phyloP scores from a whole-genome alignment of 2,113 vertebrate species.

The Motacilla tschutschensis region DNA sequence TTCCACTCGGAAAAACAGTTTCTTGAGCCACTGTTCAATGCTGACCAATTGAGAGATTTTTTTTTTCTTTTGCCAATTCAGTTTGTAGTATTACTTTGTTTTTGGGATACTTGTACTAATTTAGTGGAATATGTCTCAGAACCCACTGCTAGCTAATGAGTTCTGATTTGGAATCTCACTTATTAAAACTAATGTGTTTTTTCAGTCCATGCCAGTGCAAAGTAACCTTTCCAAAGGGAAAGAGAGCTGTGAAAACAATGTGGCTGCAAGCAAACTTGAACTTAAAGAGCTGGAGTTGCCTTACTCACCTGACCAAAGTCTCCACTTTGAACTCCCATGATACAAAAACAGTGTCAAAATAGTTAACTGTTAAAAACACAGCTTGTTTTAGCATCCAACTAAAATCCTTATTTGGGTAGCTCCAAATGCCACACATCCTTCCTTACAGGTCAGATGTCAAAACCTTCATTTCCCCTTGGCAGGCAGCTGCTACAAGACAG shows the following conservation, averaged over 20 bases:
- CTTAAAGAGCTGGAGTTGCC: background rate
- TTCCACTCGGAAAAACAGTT: background rate
- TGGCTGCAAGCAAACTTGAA: background rate
- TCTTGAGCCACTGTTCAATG: background rate
- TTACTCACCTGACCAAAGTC: background rate
- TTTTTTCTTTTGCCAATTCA: background rate
- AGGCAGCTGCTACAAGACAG: constrained; percentile 39
- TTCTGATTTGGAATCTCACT: background rate
- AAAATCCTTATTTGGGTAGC: constrained; percentile 48
- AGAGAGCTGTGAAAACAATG: background rate
- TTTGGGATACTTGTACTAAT: background rate
- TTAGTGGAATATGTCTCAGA: background rate
- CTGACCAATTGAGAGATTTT: background rate
- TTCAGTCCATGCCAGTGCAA: background rate
- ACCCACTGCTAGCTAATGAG: background rate
- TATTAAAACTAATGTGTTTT: background rate
- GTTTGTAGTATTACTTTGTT: background rate
- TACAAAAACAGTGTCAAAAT: background rate
- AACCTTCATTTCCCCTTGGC: constrained; percentile 52
- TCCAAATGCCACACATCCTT: constrained; percentile 59
- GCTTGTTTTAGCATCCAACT: constrained; percentile 12
- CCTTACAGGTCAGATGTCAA: constrained; percentile 53
- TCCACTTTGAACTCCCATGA: background rate
- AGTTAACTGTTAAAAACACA: constrained; percentile 36
- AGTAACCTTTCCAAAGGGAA: constrained; percentile 7